phyloP scores from a whole-genome alignment of 2,797 vertebrate species.

The Microctenopoma lineatum region DNA sequence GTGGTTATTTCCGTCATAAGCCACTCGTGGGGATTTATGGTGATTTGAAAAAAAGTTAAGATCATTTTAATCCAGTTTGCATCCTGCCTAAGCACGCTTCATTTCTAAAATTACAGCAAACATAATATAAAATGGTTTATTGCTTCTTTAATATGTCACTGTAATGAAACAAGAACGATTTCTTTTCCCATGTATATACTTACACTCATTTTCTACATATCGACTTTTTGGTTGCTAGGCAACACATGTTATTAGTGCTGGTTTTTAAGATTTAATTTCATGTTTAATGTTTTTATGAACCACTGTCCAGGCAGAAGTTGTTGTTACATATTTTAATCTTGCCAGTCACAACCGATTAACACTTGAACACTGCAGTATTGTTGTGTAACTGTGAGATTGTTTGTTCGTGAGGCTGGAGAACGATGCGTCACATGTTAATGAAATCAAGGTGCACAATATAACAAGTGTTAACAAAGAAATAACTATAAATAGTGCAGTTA shows the following conservation, averaged over 20 bases:
- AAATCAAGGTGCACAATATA: background rate
- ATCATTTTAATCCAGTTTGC: slow-evolving; percentile 64
- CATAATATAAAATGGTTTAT: slow-evolving; percentile 10
- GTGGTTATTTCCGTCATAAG: slow-evolving; percentile 36
- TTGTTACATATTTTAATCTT: background rate
- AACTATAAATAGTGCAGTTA: too few relatives aligned
- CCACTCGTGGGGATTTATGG: slow-evolving; percentile 53
- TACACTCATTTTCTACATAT: background rate
- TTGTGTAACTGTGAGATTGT: background rate
- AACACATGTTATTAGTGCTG: background rate
- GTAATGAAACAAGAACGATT: slow-evolving; percentile 1
- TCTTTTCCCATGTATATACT: background rate
- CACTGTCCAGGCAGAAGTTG: background rate
- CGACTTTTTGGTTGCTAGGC: slow-evolving; percentile 1
- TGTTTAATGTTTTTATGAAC: background rate
- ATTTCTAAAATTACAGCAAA: slow-evolving; percentile 35
- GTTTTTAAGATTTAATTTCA: background rate
- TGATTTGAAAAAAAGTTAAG: slow-evolving; percentile 48
- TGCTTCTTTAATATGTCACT: background rate
- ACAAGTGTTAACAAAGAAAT: background rate
- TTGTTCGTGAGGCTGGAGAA: background rate
- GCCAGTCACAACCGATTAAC: background rate
- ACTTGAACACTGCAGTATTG: too few relatives aligned
- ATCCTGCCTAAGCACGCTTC: slow-evolving; percentile 21
- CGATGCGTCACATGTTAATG: background rate